Evolutionary conservation across 2,113 vertebrate species (phyloP).

Genomic region (Phodopus roborovskii): DNA sequence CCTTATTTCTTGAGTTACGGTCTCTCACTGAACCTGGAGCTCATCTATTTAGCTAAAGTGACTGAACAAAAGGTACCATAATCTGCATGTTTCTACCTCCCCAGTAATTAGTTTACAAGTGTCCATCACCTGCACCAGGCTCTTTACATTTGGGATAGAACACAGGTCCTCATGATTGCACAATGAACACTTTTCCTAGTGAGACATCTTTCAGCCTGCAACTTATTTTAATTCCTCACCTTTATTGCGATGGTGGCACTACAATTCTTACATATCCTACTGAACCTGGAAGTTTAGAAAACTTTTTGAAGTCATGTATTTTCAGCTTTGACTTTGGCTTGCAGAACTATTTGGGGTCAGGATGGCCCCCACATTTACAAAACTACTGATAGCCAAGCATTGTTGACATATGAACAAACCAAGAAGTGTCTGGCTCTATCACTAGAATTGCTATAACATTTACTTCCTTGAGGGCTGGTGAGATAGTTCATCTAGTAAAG

Average conservation of each 20-base stretch:
- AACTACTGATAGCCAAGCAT: background rate
- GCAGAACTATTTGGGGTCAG: background rate
- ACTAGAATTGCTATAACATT: background rate
- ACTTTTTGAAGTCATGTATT: background rate
- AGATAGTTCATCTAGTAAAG: background rate
- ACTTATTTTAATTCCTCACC: constrained; percentile 13
- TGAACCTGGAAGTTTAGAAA: background rate
- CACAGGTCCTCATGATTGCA: background rate
- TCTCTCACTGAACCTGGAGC: background rate
- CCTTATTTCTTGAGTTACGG: background rate
- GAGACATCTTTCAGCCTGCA: background rate
- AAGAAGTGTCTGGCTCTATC: background rate
- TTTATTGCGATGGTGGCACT: constrained; percentile 18
- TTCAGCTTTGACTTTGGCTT: constrained; percentile 20
- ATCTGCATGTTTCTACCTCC: background rate
- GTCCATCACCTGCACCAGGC: background rate
- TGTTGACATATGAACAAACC: background rate
- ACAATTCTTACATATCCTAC: constrained; percentile 1
- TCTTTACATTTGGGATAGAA: background rate
- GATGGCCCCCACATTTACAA: background rate
- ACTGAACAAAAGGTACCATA: background rate
- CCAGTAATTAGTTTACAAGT: background rate
- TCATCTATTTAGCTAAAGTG: too few relatives aligned
- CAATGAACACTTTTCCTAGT: background rate
- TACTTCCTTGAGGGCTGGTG: background rate